Percentiles rank a stretch among this genome's conserved stretches.
These are phyloP conservation scores for Patiria miniata DNA, from an alignment of 35 echinoderm and acorn worm genomes.

Conservation along the genomic window DNA sequence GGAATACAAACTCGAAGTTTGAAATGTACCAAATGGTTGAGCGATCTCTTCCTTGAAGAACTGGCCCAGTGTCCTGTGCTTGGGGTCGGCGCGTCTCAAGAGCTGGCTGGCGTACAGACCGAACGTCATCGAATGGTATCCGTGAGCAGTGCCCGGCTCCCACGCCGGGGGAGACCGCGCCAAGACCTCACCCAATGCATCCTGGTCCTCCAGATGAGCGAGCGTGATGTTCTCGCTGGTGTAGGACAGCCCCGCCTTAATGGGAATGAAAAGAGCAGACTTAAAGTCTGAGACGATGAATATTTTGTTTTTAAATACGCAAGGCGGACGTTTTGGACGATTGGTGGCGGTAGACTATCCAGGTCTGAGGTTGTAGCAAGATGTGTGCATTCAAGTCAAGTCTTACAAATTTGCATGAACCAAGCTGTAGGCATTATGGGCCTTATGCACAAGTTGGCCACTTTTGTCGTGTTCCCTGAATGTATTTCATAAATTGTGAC, in stretches of 20 bases:
- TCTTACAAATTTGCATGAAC: too few species aligned
- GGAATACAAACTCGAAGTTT: too few species aligned
- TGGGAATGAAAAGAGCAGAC: neutral
- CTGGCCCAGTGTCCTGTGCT: constrained; percentile 67
- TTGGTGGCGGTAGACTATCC: too few species aligned
- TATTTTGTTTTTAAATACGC: too few species aligned
- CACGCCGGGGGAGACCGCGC: constrained; percentile 52
- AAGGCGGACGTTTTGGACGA: too few species aligned
- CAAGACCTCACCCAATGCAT: constrained; percentile 44
- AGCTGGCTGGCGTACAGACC: constrained; percentile 63
- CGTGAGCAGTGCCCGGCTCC: constrained; percentile 80
- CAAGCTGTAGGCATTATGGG: too few species aligned
- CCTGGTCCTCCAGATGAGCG: constrained; percentile 53
- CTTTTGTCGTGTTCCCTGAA: too few species aligned
- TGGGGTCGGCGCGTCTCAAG: constrained; percentile 65
- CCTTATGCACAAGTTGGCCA: too few species aligned
- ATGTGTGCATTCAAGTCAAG: too few species aligned
- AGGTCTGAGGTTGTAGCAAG: too few species aligned
- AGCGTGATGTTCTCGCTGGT: constrained; percentile 17
- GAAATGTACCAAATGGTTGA: constrained; percentile 72
- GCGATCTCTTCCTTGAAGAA: constrained; percentile 91
- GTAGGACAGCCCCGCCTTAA: constrained; percentile 78
- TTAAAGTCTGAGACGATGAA: too few species aligned
- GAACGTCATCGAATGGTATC: constrained; percentile 71
- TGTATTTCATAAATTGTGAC: too few species aligned